These are phyloP conservation scores for Anas bernieri DNA, from an alignment of 2,797 vertebrate species.

Conservation along the genomic window DNA sequence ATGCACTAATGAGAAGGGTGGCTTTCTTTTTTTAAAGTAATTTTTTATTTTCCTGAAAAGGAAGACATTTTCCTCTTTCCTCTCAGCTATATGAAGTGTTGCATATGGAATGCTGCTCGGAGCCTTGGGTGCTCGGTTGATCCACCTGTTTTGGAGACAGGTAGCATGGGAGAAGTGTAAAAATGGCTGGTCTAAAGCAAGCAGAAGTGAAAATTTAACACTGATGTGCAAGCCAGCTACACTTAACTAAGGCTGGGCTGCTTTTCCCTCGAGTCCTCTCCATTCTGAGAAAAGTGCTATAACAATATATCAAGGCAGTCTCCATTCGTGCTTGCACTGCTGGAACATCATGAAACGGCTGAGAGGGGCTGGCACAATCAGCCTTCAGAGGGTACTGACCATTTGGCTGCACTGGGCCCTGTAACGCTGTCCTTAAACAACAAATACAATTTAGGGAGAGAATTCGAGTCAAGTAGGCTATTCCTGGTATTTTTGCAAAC, in stretches of 20 bases:
- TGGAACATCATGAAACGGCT: neutral
- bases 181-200: neutral
- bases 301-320: neutral
- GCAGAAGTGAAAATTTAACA: neutral
- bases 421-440: neutral
- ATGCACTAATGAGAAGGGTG: neutral
- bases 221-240: neutral
- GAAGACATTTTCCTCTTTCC: neutral
- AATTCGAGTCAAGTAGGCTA: neutral
- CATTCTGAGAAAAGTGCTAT: neutral
- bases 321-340: neutral
- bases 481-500: neutral
- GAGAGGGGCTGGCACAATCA: neutral
- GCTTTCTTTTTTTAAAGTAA: neutral
- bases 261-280: neutral
- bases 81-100: neutral
- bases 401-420: neutral
- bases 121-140: neutral
- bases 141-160: neutral
- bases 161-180: neutral
- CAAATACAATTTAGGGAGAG: neutral
- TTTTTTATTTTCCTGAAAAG: neutral
- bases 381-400: neutral
- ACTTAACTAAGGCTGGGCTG: neutral
- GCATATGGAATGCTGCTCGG: neutral